Base-by-base conservation (phyloP, 2,113 vertebrate genomes). In the Puma concolor region DNA sequence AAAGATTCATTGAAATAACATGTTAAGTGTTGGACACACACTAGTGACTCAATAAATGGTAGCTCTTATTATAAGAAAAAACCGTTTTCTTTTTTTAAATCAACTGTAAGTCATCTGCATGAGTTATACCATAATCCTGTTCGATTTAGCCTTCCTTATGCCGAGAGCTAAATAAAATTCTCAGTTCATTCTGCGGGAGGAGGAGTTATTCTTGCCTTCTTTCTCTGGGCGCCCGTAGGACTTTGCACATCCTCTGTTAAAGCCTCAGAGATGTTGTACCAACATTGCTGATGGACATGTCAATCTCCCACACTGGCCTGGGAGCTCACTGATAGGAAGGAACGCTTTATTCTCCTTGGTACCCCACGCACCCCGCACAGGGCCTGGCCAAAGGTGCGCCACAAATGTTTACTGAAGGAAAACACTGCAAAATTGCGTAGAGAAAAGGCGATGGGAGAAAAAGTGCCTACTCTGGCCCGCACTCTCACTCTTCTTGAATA, bases 1-100 rank as follows among this genome's bases (percentile, higher is more conserved):
- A 71, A 83, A 95, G 63, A 90, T 76, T 80, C 71, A 91, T 15
- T 81, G 60, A 94, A 96, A 94, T 91, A 44, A 76, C 84, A 66
- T 17, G 7, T 16, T 52, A 89, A 84, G 2, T 67, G 19, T 80
- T 92, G 41, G 44, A 44, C 36, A 97, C 48, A 88, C 11, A 84
- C 21, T 88, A 93, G 41, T 67, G 84, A 92, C 71, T 89, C 83
- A 97, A 77, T 81, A 88, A 85, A 95, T n/a, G 16, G 36, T 41
- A 67, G 33, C 6, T 85, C 41, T 95, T 36, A 41, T 67, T 60
- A 79, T 89, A 41, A 91, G 81, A 89, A 84, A 23, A 80, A 83
- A 83, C 29, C 33, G 33, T 9, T 83, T 44, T 52, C 66, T 52
- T 79, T 50, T 33, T 91, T 89, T 87, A 1, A 64, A 74, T 69